Conservation (phyloP, 2,888 invertebrate genomes). For the Leucozona laternaria region DNA sequence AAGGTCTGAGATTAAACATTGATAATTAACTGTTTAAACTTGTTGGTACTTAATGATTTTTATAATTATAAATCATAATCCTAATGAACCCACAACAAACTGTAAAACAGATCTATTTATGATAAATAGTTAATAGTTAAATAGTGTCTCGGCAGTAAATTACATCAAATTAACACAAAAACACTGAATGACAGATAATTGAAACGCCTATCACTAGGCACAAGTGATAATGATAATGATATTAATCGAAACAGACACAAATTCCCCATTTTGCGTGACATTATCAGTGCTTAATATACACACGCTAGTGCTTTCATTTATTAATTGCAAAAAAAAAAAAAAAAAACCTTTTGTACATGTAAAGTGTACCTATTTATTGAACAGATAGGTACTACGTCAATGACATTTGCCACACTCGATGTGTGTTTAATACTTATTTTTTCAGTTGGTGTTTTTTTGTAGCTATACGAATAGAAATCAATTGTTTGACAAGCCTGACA, state of each 20-base stretch:
- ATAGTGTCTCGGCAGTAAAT: neutral
- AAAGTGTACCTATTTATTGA: neutral
- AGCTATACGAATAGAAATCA: neutral
- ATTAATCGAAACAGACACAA: neutral
- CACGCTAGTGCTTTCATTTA: conserved; percentile 22
- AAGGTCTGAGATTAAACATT: neutral
- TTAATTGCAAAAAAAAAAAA: neutral
- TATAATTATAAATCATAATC: neutral
- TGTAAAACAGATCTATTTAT: neutral
- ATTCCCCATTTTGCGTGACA: neutral
- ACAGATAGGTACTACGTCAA: conserved; percentile 13
- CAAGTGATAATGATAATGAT: neutral
- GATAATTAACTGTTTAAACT: too few species aligned
- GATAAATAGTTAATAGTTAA: neutral
- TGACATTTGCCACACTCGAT: conserved; percentile 15
- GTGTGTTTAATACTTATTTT: neutral
- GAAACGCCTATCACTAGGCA: conserved; percentile 13
- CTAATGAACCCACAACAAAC: neutral
- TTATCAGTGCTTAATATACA: conserved; percentile 16
- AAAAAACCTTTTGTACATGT: too few species aligned
- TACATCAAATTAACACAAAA: conserved; percentile 2
- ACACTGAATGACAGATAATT: conserved; percentile 6
- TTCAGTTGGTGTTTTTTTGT: neutral
- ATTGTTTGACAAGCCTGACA: neutral
- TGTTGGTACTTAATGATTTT: neutral